Conservation (phyloP, 2,888 invertebrate genomes). For the Patella pellucida region DNA sequence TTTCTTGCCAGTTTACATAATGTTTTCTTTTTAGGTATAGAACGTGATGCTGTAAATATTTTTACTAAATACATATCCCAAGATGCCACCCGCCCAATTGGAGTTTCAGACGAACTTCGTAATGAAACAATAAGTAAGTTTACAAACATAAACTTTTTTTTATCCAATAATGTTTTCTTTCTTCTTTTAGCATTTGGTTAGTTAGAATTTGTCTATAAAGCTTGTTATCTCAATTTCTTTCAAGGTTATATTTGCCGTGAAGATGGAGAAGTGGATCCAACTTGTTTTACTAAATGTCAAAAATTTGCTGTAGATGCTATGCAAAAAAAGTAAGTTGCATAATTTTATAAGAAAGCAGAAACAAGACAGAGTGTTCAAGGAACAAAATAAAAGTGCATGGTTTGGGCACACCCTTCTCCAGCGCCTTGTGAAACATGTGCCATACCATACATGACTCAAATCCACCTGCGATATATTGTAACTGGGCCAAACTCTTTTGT, state of each 20-base stretch:
- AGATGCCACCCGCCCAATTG: slow-evolving; percentile 76
- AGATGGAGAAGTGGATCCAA: slow-evolving; percentile 78
- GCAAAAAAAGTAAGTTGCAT: slow-evolving; percentile 76
- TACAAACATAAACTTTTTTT: too few species aligned
- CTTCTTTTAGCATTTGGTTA: background rate
- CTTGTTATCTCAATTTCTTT: slow-evolving; percentile 60
- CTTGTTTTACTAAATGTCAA: slow-evolving; percentile 83
- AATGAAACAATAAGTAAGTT: slow-evolving; percentile 70
- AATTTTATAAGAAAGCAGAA: too few species aligned
- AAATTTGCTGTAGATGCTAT: slow-evolving; percentile 79
- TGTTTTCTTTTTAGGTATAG: slow-evolving; percentile 65
- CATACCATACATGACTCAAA: too few species aligned
- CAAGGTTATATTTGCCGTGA: slow-evolving; percentile 80
- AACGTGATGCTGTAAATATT: slow-evolving; percentile 78
- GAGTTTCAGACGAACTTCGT: slow-evolving; percentile 69
- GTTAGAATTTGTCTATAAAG: background rate
- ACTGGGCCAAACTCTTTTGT: too few species aligned
- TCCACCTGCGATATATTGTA: too few species aligned
- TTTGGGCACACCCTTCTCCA: too few species aligned
- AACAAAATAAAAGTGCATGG: too few species aligned
- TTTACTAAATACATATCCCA: slow-evolving; percentile 84
- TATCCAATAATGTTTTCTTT: background rate
- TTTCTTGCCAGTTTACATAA: slow-evolving; percentile 10
- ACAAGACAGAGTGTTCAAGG: too few species aligned
- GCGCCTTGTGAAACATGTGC: too few species aligned